Evolutionary conservation across 2,888 invertebrate genomes (phyloP).

Genomic region (Nomada lathburiana): DNA sequence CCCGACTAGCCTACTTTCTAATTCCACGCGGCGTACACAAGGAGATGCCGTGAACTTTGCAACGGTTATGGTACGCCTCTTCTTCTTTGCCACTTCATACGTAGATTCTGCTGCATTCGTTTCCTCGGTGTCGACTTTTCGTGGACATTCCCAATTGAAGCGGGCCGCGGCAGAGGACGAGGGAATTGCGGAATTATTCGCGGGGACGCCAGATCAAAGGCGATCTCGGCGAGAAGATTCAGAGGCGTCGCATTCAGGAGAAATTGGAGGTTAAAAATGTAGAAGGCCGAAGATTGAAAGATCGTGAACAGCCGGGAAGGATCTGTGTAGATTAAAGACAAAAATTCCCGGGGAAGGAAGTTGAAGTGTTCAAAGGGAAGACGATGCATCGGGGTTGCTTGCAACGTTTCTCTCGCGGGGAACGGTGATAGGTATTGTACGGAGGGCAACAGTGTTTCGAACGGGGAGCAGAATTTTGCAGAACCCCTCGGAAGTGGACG

Average conservation of each 20-base stretch:
- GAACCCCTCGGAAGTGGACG: not conserved
- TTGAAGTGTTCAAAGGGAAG: not conserved
- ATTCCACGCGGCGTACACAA: slow-evolving; percentile 36
- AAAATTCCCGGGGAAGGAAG: not conserved
- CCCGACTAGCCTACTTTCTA: slow-evolving; percentile 69
- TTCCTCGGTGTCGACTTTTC: not conserved
- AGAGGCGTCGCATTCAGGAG: not conserved
- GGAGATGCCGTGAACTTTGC: slow-evolving; percentile 43
- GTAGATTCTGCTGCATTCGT: too few relatives aligned
- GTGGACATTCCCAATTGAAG: not conserved
- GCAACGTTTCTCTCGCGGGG: not conserved
- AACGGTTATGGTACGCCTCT: not conserved
- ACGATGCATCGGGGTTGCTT: not conserved
- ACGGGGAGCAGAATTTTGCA: not conserved
- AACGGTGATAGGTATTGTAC: not conserved
- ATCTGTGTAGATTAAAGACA: slow-evolving; percentile 23
- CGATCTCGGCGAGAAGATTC: not conserved
- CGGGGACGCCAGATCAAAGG: slow-evolving; percentile 27
- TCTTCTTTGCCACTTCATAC: not conserved
- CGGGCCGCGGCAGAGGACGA: not conserved
- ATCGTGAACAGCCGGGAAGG: not conserved
- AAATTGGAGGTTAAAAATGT: slow-evolving; percentile 50
- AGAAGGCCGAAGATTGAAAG: slow-evolving; percentile 29
- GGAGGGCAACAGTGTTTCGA: not conserved
- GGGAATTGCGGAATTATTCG: slow-evolving; percentile 29